Base-by-base conservation (phyloP, 2,113 vertebrate species). In the Corvus moneduloides region DNA sequence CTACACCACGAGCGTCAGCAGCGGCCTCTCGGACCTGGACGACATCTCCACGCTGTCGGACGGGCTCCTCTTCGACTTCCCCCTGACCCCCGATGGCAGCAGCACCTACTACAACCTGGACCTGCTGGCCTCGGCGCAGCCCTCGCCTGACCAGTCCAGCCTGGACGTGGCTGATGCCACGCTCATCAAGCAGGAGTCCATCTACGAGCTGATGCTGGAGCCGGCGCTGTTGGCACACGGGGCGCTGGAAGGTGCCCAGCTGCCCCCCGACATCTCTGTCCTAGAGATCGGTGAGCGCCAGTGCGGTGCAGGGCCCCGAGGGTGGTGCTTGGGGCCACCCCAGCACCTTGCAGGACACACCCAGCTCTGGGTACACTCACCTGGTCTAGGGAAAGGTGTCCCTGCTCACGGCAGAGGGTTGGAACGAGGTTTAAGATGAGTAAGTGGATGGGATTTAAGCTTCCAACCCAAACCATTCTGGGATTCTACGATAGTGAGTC, bases 61-160 rank as follows among this genome's bases (percentile, higher is more conserved):
- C 1, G 98, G 98, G 72, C 98, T 99, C 58, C 98, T 99, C 39
- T 99, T 99, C 2, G 98, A 99, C 96, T 97, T 99, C 71, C 99
- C 98, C 4, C 98, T 99, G 75, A 99, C 98, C 20, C 99, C 98
- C 0, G 98, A 98, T 0, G 98, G 98, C 37, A 89, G 90, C 61
- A 96, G 97, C 52, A 96, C 97, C 55, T 99, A 98, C 97, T 98
- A 98, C 93, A 98, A 97, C 95, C 97, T 99, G 41, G 98, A 99
- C 87, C 96, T 98, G 87, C 95, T 98, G 48, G 94, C 98, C 35
- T 99, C 99, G 5, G 98, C 98, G 0, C 98, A 99, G 92, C 98
- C 98, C 55, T 99, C 98, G 0, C 98, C 98, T 0, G 98, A 99
- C 89, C 98, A 98, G 96, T 98, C 97, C 97, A 97, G 97, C 90